Evolutionary conservation across 2,797 vertebrate genomes (phyloP).

Genomic region (Erpetoichthys calabaricus): DNA sequence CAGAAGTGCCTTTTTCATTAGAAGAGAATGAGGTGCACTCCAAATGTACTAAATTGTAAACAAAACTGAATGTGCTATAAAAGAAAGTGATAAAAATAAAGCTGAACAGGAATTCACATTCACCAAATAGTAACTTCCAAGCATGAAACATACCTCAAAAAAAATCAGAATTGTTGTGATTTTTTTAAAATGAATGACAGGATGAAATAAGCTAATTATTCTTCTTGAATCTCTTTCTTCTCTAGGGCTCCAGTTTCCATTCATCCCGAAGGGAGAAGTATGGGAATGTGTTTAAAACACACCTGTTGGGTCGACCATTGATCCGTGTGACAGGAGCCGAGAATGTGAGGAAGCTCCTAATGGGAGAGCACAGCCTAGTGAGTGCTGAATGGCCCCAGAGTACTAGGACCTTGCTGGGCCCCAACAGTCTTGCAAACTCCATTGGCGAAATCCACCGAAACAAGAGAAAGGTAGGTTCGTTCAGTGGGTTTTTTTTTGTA

Average conservation of each 20-base stretch:
- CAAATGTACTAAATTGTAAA: no score
- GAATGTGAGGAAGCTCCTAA: conserved; percentile 82
- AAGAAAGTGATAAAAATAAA: no score
- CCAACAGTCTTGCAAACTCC: conserved; percentile 87
- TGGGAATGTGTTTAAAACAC: conserved; percentile 91
- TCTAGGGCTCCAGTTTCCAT: conserved; percentile 79
- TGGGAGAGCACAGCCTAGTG: conserved; percentile 89
- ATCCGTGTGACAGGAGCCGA: conserved; percentile 86
- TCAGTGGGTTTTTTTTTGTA: not conserved
- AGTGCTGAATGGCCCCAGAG: conserved; percentile 91
- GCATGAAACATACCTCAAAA: no score
- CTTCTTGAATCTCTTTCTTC: not conserved
- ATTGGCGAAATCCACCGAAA: conserved; percentile 89
- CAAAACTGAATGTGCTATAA: no score
- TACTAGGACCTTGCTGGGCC: conserved; percentile 77
- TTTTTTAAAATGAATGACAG: no score
- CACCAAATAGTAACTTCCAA: no score
- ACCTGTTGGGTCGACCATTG: conserved; percentile 78
- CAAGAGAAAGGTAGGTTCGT: conserved; percentile 70
- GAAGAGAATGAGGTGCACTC: no score
- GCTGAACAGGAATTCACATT: no score
- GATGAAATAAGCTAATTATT: no score
- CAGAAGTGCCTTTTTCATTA: no score
- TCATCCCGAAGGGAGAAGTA: conserved; percentile 81
- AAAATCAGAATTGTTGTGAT: no score